Evolutionary conservation across 2,888 invertebrate species (phyloP).

Genomic region (Uropetala carovei): DNA sequence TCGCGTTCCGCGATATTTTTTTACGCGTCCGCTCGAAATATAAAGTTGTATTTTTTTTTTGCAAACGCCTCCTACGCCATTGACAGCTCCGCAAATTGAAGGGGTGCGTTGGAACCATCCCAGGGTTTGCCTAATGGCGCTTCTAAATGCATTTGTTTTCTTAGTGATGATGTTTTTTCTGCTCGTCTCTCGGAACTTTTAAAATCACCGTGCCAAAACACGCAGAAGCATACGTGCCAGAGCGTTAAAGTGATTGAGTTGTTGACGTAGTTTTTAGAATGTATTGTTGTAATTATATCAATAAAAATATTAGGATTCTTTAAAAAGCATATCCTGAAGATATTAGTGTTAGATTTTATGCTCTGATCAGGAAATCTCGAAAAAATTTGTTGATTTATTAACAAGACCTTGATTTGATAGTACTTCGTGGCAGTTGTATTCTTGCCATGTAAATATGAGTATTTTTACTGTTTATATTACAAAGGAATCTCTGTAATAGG

Average conservation of each 20-base stretch:
- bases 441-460: no score
- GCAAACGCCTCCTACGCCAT: not conserved
- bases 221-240: not conserved
- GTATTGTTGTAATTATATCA: no score
- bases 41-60: not conserved
- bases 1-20: not conserved
- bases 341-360: no score
- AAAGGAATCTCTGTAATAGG: no score
- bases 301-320: no score
- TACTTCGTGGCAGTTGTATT: no score
- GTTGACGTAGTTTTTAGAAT: no score
- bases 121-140: not conserved
- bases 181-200: not conserved
- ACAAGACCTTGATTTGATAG: no score
- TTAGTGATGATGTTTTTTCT: not conserved
- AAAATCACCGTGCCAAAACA: not conserved
- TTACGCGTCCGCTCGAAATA: not conserved
- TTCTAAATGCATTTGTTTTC: conserved; percentile 2
- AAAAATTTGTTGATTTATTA: no score
- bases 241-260: not conserved
- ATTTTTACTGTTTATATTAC: no score
- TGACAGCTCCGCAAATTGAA: not conserved
- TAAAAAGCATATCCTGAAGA: no score
- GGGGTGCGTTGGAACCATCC: not conserved
- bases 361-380: no score